phyloP scores from a whole-genome alignment of 2,888 invertebrate species.

The Orchesellides sinensis region DNA sequence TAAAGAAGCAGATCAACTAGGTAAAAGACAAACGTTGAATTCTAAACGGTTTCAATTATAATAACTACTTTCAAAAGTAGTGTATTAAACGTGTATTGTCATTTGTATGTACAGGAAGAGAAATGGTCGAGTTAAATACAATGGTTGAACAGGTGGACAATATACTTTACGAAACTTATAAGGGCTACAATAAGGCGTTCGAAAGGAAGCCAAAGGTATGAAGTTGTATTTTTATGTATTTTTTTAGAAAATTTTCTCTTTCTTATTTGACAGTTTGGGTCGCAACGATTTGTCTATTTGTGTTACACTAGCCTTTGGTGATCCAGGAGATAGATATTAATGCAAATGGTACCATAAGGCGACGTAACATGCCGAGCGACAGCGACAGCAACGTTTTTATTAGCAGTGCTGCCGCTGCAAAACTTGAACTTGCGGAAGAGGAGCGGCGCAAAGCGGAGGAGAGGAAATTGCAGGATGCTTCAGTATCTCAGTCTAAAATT shows the following conservation, averaged over 20 bases:
- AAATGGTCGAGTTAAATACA: conserved; percentile 12
- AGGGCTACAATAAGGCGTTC: not conserved
- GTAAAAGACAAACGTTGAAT: conserved; percentile 15
- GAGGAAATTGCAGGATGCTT: not conserved
- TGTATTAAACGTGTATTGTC: not conserved
- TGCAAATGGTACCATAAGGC: conserved; percentile 35
- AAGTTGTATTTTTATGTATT: not conserved
- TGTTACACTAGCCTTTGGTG: not conserved
- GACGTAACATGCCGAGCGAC: not conserved
- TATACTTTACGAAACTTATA: not conserved
- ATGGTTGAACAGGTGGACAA: not conserved
- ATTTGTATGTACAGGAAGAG: conserved; percentile 3
- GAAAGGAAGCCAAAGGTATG: conserved; percentile 16
- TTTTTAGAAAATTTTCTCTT: not conserved
- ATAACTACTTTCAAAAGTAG: not conserved
- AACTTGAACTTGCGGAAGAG: not conserved
- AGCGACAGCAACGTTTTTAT: conserved; percentile 18
- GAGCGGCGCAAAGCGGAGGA: not conserved
- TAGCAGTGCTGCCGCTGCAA: not conserved
- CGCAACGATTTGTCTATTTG: not conserved
- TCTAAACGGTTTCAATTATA: not conserved
- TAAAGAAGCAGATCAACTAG: not conserved
- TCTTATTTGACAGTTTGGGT: not conserved
- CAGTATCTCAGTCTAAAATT: not conserved
- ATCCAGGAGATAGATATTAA: conserved; percentile 61